Evolutionary conservation across 2,888 invertebrate genomes (phyloP), one percentile per base, ranked within the genome.

Genomic region (Lithophane ornitopus): DNA sequence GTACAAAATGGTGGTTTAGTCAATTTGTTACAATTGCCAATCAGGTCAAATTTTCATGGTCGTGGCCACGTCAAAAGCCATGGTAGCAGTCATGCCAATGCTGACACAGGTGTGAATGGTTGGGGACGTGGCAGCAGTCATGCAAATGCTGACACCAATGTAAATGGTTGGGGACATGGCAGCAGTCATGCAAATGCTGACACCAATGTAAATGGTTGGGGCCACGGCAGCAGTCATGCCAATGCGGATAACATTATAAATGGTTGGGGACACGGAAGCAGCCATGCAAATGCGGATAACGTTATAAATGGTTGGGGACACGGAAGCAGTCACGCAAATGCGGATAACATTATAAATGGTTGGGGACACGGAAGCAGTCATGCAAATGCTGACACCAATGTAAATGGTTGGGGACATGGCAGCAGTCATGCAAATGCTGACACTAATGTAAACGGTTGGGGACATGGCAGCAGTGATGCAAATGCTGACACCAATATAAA

Each of bases 311-410:
- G 68, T 28, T 41, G 41, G 59, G 59, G 67, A 0, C 4, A 70
- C 0, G 28, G 66, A 0, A 0, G 2, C 0, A 72, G 44, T 3
- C 16, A 63, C 8, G 70, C 16, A 0, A 28, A 26, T 26, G 58
- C 73, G 0, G 11, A 49, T 0, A 12, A 6, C 0, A 0, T 2
- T 3, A 0, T 52, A 0, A 49, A 52, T n/a, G n/a, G 28, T 28
- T 61, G 49, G 59, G 41, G 39, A 0, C 16, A 41, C 0, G 22
- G 28, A 0, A 0, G 0, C 0, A 41, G 58, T 0, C 8, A 39
- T 28, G 39, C 58, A 16, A 49, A 73, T 16, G 49, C 39, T 2
- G 7, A 69, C 0, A 22, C 0, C 0, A 2, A 2, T 0, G 0
- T 49, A 0, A 41, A 69, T 16, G 56, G 19, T 46, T 58, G 72